Percentiles rank a stretch among this genome's conserved stretches.
Conservation (phyloP, 1,140 invertebrate genomes). For the Drosophila ohnishii region DNA sequence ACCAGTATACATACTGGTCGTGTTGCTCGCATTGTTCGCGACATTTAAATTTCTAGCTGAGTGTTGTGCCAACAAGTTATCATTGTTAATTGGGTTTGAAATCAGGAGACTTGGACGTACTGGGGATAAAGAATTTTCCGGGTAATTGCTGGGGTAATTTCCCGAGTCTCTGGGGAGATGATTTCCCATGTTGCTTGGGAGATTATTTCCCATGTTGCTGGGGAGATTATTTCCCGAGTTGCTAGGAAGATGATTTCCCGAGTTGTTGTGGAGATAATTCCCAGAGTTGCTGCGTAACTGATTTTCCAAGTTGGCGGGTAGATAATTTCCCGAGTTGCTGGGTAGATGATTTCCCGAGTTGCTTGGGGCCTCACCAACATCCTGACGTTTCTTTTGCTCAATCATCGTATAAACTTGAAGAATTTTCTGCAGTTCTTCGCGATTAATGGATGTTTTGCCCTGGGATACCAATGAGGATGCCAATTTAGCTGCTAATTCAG, state of each 20-base stretch:
- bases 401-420: slow-evolving; percentile 67
- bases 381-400: slow-evolving; percentile 63
- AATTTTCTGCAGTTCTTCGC: slow-evolving; percentile 69
- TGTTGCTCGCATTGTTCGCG: slow-evolving; percentile 11
- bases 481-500: slow-evolving; percentile 67
- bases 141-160: not conserved
- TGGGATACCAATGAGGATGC: slow-evolving; percentile 67
- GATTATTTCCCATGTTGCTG: not conserved
- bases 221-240: not conserved
- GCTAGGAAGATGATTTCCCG: not conserved
- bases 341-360: not conserved
- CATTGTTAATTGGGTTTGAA: slow-evolving; percentile 10
- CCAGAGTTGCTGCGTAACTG: not conserved
- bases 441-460: slow-evolving; percentile 70
- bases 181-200: not conserved
- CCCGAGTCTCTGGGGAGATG: not conserved
- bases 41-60: slow-evolving; percentile 16
- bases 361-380: not conserved
- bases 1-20: slow-evolving; percentile 34
- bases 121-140: not conserved
- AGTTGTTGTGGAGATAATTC: not conserved
- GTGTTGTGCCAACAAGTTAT: slow-evolving; percentile 17
- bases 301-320: not conserved
- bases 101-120: not conserved
- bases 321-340: not conserved